These are phyloP conservation scores for Chaenogobius annularis DNA, from an alignment of 2,113 vertebrate species.

Conservation along the genomic window DNA sequence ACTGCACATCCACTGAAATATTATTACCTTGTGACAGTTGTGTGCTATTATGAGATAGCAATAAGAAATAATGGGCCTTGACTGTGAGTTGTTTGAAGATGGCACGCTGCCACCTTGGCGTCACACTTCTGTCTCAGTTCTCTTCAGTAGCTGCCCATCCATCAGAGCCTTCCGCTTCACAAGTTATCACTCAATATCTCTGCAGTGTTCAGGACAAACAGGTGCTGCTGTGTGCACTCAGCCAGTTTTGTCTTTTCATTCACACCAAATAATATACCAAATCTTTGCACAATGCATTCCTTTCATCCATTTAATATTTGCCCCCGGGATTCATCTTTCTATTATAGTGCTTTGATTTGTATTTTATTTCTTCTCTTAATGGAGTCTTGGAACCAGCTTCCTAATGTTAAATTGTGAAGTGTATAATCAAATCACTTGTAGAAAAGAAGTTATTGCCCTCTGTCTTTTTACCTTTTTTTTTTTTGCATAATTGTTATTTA, in stretches of 20 bases:
- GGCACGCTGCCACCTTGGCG: conserved; percentile 47
- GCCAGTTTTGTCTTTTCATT: conserved; percentile 42
- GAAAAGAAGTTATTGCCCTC: not conserved
- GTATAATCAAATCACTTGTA: not conserved
- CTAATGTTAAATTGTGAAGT: not conserved
- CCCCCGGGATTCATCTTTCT: not conserved
- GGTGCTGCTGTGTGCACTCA: conserved; percentile 32
- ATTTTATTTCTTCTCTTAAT: not conserved
- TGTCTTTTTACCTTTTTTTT: not conserved
- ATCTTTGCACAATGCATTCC: not conserved
- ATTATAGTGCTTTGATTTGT: not conserved
- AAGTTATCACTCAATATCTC: conserved; percentile 65
- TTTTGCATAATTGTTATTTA: not conserved
- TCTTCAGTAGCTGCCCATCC: conserved; percentile 47
- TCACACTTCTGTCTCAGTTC: conserved; percentile 51
- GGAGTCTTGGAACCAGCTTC: not conserved
- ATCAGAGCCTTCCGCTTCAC: conserved; percentile 60
- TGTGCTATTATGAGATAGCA: conserved; percentile 37
- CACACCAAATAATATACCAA: conserved; percentile 19
- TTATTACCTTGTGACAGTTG: conserved; percentile 3
- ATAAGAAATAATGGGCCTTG: conserved; percentile 36
- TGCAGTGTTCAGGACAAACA: conserved; percentile 48
- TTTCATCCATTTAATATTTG: too few species aligned
- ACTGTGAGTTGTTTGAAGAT: conserved; percentile 22
- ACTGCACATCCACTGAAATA: not conserved